Evolutionary conservation across 1,140 invertebrate genomes (phyloP).

Genomic region (Cepaea nemoralis): DNA sequence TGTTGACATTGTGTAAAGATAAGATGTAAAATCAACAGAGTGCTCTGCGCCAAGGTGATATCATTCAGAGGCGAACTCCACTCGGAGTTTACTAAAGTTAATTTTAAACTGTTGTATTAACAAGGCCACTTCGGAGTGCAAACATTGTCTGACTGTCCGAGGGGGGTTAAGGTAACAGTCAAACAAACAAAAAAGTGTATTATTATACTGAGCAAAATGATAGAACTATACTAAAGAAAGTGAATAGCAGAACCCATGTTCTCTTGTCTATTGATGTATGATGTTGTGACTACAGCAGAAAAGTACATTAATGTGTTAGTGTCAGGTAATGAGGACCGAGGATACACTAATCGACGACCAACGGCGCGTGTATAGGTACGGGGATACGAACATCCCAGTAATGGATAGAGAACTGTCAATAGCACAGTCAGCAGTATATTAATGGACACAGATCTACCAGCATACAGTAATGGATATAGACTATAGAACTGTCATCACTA

Average conservation of each 20-base stretch:
- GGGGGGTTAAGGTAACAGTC: background rate
- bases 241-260: background rate
- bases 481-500: too few relatives aligned
- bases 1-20: background rate
- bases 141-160: background rate
- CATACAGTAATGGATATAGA: too few relatives aligned
- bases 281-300: background rate
- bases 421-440: too few relatives aligned
- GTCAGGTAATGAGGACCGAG: too few relatives aligned
- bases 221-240: background rate
- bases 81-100: background rate
- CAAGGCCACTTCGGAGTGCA: background rate
- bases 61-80: background rate
- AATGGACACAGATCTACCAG: too few relatives aligned
- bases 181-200: constrained; percentile 1
- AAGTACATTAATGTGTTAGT: too few relatives aligned
- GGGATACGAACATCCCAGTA: too few relatives aligned
- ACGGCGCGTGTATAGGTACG: too few relatives aligned
- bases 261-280: background rate
- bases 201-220: background rate
- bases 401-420: too few relatives aligned
- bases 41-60: background rate
- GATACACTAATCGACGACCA: too few relatives aligned
- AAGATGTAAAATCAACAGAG: background rate
- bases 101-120: constrained; percentile 14